phyloP scores from a whole-genome alignment of 2,888 invertebrate species.

The Malthinus seriepunctatus region DNA sequence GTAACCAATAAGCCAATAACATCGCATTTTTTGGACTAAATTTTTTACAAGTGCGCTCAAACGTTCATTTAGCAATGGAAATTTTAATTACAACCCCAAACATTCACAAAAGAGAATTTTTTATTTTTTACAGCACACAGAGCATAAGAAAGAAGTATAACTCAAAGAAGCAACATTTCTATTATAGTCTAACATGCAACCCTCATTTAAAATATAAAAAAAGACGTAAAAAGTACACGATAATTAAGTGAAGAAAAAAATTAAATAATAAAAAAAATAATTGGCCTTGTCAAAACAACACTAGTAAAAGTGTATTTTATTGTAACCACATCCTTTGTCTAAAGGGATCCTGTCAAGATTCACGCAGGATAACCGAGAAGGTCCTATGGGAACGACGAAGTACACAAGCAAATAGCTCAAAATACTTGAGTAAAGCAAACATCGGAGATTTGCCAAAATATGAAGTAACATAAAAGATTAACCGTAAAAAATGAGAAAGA shows the following conservation, averaged over 20 bases:
- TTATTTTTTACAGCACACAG: not conserved
- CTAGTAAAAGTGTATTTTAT: slow-evolving; percentile 39
- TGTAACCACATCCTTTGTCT: slow-evolving; percentile 36
- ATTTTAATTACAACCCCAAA: slow-evolving; percentile 1
- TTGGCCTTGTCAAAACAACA: slow-evolving; percentile 38
- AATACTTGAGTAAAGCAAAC: slow-evolving; percentile 33
- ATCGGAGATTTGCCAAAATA: slow-evolving; percentile 31
- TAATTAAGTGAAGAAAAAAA: not conserved
- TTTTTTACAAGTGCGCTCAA: no score
- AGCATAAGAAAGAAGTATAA: not conserved
- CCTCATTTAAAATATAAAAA: not conserved
- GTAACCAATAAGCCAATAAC: not conserved
- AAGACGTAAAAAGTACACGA: no score
- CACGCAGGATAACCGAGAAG: slow-evolving; percentile 37
- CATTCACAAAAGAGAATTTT: not conserved
- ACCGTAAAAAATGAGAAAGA: not conserved
- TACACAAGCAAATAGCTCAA: slow-evolving; percentile 32
- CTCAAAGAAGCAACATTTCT: slow-evolving; percentile 2
- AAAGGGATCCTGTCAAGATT: slow-evolving; percentile 36
- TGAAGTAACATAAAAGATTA: slow-evolving; percentile 2
- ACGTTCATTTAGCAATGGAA: not conserved
- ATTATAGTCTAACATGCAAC: slow-evolving; percentile 1
- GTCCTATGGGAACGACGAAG: slow-evolving; percentile 33
- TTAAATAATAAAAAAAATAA: slow-evolving; percentile 24
- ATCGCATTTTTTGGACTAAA: not conserved